Percentiles rank a stretch among this genome's conserved stretches.
These are phyloP conservation scores for Callionymus lyra DNA, from an alignment of 2,113 vertebrate genomes.

Conservation along the genomic window DNA sequence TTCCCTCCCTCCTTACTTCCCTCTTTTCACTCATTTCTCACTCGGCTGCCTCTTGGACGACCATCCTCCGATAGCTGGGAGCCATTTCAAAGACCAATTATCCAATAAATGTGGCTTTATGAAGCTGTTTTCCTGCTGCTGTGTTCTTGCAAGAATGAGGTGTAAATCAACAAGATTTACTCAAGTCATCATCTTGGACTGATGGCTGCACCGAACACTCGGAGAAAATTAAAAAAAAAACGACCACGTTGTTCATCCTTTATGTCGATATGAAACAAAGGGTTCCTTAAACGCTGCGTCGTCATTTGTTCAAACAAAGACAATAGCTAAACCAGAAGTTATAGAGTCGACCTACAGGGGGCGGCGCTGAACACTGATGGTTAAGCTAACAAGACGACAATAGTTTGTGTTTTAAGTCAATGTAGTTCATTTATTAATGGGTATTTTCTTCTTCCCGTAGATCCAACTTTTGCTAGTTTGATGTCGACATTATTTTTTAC, in stretches of 20 bases:
- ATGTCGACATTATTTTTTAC: too few species aligned
- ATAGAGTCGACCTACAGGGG: too few species aligned
- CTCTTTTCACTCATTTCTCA: slow-evolving; percentile 43
- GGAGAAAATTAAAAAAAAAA: slow-evolving; percentile 23
- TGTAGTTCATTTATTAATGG: too few species aligned
- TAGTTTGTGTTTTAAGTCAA: too few species aligned
- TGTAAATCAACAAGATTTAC: slow-evolving; percentile 53
- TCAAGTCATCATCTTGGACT: slow-evolving; percentile 24
- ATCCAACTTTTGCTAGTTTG: too few species aligned
- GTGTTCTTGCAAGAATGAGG: slow-evolving; percentile 47
- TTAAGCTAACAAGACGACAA: too few species aligned
- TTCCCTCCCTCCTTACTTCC: slow-evolving; percentile 12
- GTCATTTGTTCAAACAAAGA: too few species aligned
- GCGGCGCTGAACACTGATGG: too few species aligned
- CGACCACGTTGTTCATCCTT: slow-evolving; percentile 22
- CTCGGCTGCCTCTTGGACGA: slow-evolving; percentile 54
- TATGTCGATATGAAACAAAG: background rate
- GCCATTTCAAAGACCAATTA: slow-evolving; percentile 65
- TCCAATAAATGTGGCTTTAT: slow-evolving; percentile 66
- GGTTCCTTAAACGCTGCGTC: too few species aligned
- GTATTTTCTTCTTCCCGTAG: too few species aligned
- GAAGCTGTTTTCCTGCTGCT: slow-evolving; percentile 60
- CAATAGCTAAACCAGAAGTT: too few species aligned
- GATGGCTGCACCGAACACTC: slow-evolving; percentile 25
- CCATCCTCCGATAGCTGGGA: slow-evolving; percentile 59